These are phyloP conservation scores for Panthera uncia DNA, from an alignment of 2,113 vertebrate species.

Conservation along the genomic window DNA sequence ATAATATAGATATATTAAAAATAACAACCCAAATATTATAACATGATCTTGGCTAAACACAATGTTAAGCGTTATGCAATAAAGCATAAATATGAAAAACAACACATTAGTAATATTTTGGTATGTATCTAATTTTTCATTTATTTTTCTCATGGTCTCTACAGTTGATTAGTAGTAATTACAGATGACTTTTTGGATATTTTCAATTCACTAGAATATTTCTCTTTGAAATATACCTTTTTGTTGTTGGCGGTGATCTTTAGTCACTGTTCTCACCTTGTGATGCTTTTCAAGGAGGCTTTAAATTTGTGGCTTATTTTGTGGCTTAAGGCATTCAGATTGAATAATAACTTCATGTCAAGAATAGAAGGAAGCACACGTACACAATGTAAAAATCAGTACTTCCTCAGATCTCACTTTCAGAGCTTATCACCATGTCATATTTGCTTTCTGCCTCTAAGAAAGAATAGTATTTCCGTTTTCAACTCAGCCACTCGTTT, in stretches of 20 bases:
- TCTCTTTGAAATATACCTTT: background rate
- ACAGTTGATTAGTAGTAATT: background rate
- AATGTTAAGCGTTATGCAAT: background rate
- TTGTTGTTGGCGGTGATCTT: background rate
- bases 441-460: background rate
- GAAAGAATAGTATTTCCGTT: constrained; percentile 53
- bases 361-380: background rate
- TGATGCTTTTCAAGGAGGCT: background rate
- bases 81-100: background rate
- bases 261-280: background rate
- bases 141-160: background rate
- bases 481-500: constrained; percentile 63
- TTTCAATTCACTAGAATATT: background rate
- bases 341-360: constrained; percentile 29
- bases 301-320: background rate
- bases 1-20: background rate
- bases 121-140: background rate
- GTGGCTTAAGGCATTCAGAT: background rate
- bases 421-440: constrained; percentile 4
- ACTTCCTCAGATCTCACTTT: constrained; percentile 18
- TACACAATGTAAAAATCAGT: background rate
- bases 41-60: background rate
- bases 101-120: background rate
- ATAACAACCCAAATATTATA: background rate
- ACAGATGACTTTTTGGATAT: background rate